phyloP scores from a whole-genome alignment of 2,888 invertebrate genomes.

The Coelinius sp. region DNA sequence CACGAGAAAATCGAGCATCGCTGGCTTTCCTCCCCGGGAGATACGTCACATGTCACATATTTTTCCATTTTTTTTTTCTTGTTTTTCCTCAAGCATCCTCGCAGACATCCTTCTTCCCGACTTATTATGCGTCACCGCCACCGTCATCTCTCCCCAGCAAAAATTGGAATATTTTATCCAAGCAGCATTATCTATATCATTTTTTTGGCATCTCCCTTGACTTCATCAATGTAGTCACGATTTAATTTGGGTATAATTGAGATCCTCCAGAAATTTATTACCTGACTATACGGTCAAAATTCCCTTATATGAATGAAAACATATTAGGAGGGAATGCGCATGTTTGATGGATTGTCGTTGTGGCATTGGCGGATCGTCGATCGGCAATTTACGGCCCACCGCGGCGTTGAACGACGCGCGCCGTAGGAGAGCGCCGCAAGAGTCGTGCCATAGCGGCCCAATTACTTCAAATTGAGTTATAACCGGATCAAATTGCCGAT shows the following conservation, averaged over 20 bases:
- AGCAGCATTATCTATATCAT: conserved; percentile 31
- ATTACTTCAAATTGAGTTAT: conserved; percentile 67
- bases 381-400: conserved; percentile 57
- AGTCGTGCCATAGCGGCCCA: conserved; percentile 56
- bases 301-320: neutral
- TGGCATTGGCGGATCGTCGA: conserved; percentile 48
- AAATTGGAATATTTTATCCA: neutral
- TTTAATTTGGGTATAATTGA: conserved; percentile 20
- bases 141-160: neutral
- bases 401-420: conserved; percentile 53
- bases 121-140: no score
- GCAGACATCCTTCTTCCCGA: neutral
- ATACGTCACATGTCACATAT: conserved; percentile 36
- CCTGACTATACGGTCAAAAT: neutral
- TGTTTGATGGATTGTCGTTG: neutral
- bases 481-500: conserved; percentile 66
- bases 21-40: conserved; percentile 42
- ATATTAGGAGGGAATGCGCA: neutral
- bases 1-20: conserved; percentile 39
- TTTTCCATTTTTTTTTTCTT: neutral
- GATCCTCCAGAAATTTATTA: conserved; percentile 6
- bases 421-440: conserved; percentile 29
- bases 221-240: conserved; percentile 5
- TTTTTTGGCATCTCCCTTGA: neutral
- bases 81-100: neutral